These are phyloP conservation scores for Cantharis nigra DNA, from an alignment of 2,888 invertebrate genomes.

Conservation along the genomic window DNA sequence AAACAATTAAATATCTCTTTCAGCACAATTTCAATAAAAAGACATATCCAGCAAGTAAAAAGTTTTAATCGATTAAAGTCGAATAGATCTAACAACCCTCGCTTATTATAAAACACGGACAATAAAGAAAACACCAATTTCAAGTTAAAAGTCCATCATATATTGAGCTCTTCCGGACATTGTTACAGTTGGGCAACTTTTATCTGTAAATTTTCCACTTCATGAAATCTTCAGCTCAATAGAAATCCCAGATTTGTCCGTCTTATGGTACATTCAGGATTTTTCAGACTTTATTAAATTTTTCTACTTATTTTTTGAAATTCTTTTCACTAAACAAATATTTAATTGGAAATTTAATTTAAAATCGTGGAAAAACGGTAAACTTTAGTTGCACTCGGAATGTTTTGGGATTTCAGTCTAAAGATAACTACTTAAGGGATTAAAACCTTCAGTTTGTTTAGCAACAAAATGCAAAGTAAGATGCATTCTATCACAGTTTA, in stretches of 20 bases:
- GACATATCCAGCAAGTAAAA: neutral
- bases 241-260: conserved; percentile 42
- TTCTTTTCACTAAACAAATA: neutral
- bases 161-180: conserved; percentile 31
- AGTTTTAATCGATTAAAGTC: conserved; percentile 2
- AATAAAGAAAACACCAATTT: conserved; percentile 24
- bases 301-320: conserved; percentile 11
- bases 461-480: conserved; percentile 11
- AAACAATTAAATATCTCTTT: neutral
- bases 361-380: neutral
- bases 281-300: conserved; percentile 21
- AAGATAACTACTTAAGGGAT: conserved; percentile 15
- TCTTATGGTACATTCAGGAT: conserved; percentile 29
- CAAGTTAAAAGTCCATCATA: conserved; percentile 30
- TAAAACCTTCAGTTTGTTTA: conserved; percentile 8
- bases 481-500: neutral
- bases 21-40: neutral
- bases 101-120: conserved; percentile 14
- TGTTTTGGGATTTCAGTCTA: neutral
- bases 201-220: conserved; percentile 43
- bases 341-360: neutral
- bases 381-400: neutral
- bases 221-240: conserved; percentile 39
- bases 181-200: conserved; percentile 41
- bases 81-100: conserved; percentile 5